Conservation (phyloP, 2,797 vertebrate species). For the Girardinus metallicus region DNA sequence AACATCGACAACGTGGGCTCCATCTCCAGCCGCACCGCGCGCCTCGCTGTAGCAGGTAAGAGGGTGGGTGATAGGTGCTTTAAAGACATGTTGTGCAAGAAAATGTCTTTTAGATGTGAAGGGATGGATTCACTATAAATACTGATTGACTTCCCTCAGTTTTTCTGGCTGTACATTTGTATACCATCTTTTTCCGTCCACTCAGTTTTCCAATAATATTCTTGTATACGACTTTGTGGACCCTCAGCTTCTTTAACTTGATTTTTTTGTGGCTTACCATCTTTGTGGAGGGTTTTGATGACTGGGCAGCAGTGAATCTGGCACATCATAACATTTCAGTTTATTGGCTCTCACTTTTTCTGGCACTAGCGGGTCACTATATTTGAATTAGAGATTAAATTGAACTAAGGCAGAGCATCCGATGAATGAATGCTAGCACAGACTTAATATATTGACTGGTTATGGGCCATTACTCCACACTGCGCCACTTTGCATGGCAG, state of each 20-base stretch:
- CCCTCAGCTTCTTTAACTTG: neutral
- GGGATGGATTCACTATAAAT: neutral
- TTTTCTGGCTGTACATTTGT: neutral
- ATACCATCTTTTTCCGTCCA: neutral
- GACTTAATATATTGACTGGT: neutral
- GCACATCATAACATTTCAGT: no score
- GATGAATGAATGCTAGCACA: neutral
- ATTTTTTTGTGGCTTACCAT: neutral
- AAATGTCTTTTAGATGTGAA: neutral
- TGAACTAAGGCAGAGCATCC: neutral
- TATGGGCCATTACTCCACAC: neutral
- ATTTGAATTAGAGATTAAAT: neutral
- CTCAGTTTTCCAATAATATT: neutral
- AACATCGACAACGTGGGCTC: slow-evolving; percentile 93
- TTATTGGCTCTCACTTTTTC: neutral
- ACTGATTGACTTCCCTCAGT: neutral
- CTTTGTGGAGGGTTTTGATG: neutral
- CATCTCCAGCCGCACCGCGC: slow-evolving; percentile 92
- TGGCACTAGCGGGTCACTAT: neutral
- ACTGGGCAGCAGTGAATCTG: neutral
- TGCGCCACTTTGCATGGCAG: neutral
- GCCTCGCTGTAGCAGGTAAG: slow-evolving; percentile 91
- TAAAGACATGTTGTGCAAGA: neutral
- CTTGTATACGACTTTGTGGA: neutral
- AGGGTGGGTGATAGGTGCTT: neutral